Evolutionary conservation across 2,888 invertebrate species (phyloP).

Genomic region (Drosophila quasianomalipes): DNA sequence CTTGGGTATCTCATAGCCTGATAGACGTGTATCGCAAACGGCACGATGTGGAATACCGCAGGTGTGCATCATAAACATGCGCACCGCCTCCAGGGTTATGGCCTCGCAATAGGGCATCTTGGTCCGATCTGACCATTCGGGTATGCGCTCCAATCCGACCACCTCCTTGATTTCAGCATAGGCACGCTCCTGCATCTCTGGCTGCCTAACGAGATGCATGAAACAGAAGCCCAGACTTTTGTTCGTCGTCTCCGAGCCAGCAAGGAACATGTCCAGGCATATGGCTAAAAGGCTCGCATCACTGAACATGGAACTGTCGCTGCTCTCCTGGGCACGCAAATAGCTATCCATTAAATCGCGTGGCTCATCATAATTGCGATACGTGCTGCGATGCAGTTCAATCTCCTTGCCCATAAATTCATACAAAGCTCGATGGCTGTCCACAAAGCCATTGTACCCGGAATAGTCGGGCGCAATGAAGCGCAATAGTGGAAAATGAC

Average conservation of each 20-base stretch:
- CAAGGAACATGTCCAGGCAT: conserved; percentile 94
- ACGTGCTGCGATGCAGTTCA: conserved; percentile 89
- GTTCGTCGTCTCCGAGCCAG: conserved; percentile 94
- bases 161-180: conserved; percentile 92
- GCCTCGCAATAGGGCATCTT: conserved; percentile 94
- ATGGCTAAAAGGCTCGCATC: conserved; percentile 92
- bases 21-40: conserved; percentile 89
- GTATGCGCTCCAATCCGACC: conserved; percentile 89
- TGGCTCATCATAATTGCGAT: conserved; percentile 87
- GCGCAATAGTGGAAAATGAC: conserved; percentile 91
- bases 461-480: conserved; percentile 91
- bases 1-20: conserved; percentile 92
- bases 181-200: conserved; percentile 90
- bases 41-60: conserved; percentile 93
- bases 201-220: conserved; percentile 90
- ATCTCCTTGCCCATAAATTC: conserved; percentile 90
- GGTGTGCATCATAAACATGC: conserved; percentile 92
- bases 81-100: conserved; percentile 90
- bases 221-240: conserved; percentile 92
- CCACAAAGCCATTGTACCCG: conserved; percentile 91
- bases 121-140: conserved; percentile 89
- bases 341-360: conserved; percentile 94
- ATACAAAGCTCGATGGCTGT: conserved; percentile 90
- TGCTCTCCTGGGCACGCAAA: conserved; percentile 87
- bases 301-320: conserved; percentile 87